A percentile compares a stretch with the other conserved stretches of the same genome.
These are phyloP conservation scores for Furcifer pardalis DNA, from an alignment of 2,797 vertebrate genomes.

Conservation along the genomic window DNA sequence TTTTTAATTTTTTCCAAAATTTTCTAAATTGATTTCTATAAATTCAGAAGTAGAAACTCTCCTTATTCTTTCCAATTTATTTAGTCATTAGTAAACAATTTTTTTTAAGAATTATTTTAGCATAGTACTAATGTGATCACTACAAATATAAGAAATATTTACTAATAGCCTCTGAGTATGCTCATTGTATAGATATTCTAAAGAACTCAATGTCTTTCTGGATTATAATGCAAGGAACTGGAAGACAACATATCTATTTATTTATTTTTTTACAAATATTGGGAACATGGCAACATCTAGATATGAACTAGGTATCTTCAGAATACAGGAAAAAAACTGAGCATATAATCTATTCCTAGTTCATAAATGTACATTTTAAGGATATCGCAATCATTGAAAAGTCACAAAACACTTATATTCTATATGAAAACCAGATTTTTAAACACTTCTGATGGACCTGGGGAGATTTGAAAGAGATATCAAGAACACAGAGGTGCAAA, in stretches of 20 bases:
- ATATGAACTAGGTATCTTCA: conserved; percentile 20
- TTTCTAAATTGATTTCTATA: not conserved
- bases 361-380: not conserved
- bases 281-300: conserved; percentile 45
- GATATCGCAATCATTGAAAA: not conserved
- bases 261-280: conserved; percentile 38
- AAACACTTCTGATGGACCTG: not conserved
- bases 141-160: not conserved
- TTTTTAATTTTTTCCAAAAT: conserved; percentile 10
- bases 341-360: not conserved
- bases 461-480: not conserved
- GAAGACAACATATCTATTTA: conserved; percentile 41
- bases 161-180: not conserved
- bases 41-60: not conserved
- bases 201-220: not conserved
- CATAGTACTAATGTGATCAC: conserved; percentile 8
- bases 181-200: not conserved
- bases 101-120: conserved; percentile 39
- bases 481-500: not conserved
- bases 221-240: conserved; percentile 35
- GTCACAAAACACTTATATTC: not conserved
- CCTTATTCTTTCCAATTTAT: not conserved
- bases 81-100: not conserved
- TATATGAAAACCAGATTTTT: conserved; percentile 2
- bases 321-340: conserved; percentile 45